phyloP scores from a whole-genome alignment of 2,113 vertebrate species.

The Delphinus delphis region DNA sequence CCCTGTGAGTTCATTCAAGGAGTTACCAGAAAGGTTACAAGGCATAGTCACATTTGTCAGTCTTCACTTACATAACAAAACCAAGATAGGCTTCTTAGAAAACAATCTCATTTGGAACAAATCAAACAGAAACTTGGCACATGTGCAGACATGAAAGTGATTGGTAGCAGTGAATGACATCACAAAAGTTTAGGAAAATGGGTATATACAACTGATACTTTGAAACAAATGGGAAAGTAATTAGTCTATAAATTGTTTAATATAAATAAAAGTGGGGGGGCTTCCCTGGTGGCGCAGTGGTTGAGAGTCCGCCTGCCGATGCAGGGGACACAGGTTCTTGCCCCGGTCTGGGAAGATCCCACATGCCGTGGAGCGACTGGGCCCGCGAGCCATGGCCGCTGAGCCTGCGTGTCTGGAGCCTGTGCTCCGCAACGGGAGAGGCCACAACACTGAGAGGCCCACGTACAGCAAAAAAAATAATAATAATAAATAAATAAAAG shows the following conservation, averaged over 20 bases:
- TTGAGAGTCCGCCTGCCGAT: too few relatives aligned
- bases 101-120: neutral
- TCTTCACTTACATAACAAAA: neutral
- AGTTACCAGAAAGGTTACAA: neutral
- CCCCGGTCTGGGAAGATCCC: too few relatives aligned
- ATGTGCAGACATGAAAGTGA: neutral
- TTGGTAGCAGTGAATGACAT: neutral
- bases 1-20: neutral
- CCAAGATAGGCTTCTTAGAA: neutral
- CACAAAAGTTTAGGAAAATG: neutral
- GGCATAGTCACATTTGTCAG: neutral
- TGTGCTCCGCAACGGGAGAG: too few relatives aligned
- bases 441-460: too few relatives aligned
- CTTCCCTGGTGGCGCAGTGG: too few relatives aligned
- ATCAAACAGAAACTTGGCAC: neutral
- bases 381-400: too few relatives aligned
- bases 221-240: slow-evolving; percentile 8
- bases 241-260: neutral
- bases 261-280: neutral
- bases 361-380: too few relatives aligned
- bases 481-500: neutral
- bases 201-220: neutral
- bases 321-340: too few relatives aligned
- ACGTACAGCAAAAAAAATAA: too few relatives aligned
- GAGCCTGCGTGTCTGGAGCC: too few relatives aligned